phyloP scores from a whole-genome alignment of 2,797 vertebrate species.

The Percopsis omiscomaycus region DNA sequence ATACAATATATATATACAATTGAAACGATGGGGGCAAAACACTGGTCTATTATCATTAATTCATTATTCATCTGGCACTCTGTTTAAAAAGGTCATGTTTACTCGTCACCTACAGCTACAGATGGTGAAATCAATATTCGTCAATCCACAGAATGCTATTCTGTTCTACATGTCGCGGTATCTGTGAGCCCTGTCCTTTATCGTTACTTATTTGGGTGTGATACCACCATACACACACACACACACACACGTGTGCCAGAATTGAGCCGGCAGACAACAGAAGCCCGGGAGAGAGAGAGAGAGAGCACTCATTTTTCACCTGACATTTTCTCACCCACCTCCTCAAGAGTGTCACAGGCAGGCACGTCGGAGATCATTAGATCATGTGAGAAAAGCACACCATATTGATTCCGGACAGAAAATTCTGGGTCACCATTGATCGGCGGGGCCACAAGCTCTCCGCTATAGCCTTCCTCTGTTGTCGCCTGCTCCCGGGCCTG shows the following conservation, averaged over 20 bases:
- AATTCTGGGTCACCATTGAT: conserved; percentile 71
- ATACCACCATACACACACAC: not conserved
- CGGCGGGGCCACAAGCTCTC: conserved; percentile 48
- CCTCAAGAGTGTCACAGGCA: conserved; percentile 33
- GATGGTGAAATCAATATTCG: too few relatives aligned
- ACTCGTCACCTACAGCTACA: conserved; percentile 14
- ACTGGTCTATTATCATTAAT: too few relatives aligned
- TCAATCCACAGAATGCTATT: too few relatives aligned
- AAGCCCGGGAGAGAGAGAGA: not conserved
- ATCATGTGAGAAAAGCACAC: conserved; percentile 52
- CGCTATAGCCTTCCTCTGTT: conserved; percentile 36
- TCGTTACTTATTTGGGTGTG: not conserved
- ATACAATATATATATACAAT: too few relatives aligned
- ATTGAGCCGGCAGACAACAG: conserved; percentile 4
- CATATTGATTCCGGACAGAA: conserved; percentile 53
- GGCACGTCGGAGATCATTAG: conserved; percentile 57
- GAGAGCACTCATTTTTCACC: conserved; percentile 22
- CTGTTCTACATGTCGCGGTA: not conserved
- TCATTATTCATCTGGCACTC: conserved; percentile 23
- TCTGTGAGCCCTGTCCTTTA: not conserved
- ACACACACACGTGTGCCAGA: not conserved
- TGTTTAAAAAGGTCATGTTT: conserved; percentile 45
- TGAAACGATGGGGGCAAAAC: too few relatives aligned
- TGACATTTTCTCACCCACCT: conserved; percentile 44
- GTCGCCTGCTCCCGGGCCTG: conserved; percentile 25